Evolutionary conservation across 2,888 invertebrate species (phyloP).

Genomic region (Gari tellinella): DNA sequence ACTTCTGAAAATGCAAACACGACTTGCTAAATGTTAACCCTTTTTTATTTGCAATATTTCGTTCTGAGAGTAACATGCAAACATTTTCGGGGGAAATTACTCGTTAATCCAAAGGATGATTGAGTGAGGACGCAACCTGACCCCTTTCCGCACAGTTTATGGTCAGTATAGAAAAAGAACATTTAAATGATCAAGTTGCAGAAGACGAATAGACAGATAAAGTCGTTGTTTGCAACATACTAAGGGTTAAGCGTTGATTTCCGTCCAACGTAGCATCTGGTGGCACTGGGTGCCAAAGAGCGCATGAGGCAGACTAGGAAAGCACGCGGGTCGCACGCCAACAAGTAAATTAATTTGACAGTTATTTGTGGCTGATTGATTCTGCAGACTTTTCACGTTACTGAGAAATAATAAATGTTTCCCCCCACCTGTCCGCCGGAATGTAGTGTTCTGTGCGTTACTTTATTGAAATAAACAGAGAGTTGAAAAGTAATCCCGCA

Average conservation of each 20-base stretch:
- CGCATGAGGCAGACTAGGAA: slow-evolving; percentile 5
- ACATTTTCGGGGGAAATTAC: too few species aligned
- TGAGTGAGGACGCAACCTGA: too few species aligned
- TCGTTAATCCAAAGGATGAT: too few species aligned
- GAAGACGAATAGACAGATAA: too few species aligned
- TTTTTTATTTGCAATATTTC: too few species aligned
- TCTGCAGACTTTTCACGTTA: slow-evolving; percentile 33
- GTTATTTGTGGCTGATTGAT: slow-evolving; percentile 48
- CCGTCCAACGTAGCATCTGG: slow-evolving; percentile 47
- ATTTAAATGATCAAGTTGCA: too few species aligned
- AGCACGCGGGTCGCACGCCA: slow-evolving; percentile 28
- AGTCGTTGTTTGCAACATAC: slow-evolving; percentile 20
- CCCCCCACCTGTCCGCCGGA: slow-evolving; percentile 42
- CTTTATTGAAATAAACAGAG: slow-evolving; percentile 1
- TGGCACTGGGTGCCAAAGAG: slow-evolving; percentile 36
- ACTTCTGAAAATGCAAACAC: too few species aligned
- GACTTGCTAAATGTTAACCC: too few species aligned
- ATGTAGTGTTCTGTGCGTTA: slow-evolving; percentile 11
- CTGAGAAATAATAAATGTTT: slow-evolving; percentile 49
- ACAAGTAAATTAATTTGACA: slow-evolving; percentile 51
- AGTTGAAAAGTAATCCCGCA: neutral
- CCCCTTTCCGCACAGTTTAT: too few species aligned
- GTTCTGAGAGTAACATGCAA: too few species aligned
- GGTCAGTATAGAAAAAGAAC: too few species aligned
- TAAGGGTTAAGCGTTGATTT: slow-evolving; percentile 27